phyloP scores from a whole-genome alignment of 2,888 invertebrate genomes.

The Xanthia togata region DNA sequence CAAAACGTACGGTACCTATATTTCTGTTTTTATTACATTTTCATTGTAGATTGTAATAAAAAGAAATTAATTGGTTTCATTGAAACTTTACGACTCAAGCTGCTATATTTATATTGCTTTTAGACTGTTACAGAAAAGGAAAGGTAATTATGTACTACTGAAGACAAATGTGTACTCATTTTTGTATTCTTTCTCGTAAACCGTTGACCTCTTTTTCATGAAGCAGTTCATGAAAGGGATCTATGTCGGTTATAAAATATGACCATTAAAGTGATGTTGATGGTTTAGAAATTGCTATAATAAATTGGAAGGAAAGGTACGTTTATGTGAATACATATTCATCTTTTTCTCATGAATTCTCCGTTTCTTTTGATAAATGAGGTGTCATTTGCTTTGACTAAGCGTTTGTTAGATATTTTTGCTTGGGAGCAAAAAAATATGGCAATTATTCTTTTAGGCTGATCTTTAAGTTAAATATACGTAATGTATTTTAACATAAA shows the following conservation, averaged over 20 bases:
- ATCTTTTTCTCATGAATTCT: conserved; percentile 35
- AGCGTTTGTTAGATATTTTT: conserved; percentile 29
- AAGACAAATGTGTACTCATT: conserved; percentile 3
- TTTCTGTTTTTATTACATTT: conserved; percentile 46
- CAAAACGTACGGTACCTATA: conserved; percentile 14
- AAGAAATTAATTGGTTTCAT: conserved; percentile 41
- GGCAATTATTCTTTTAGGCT: conserved; percentile 12
- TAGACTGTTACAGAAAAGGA: background rate
- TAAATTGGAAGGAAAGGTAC: conserved; percentile 16
- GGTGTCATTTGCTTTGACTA: conserved; percentile 45
- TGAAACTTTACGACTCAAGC: conserved; percentile 20
- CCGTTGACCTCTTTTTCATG: conserved; percentile 43
- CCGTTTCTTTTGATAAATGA: conserved; percentile 41
- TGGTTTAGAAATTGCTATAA: conserved; percentile 15
- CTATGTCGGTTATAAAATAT: conserved; percentile 14
- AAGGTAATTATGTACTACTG: background rate
- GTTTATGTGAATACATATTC: conserved; percentile 16
- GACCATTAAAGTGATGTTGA: background rate
- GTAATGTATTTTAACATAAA: background rate
- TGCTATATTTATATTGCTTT: conserved; percentile 24
- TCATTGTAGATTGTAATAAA: conserved; percentile 37
- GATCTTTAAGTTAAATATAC: background rate
- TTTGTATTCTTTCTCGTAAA: conserved; percentile 19
- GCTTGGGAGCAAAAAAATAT: conserved; percentile 11
- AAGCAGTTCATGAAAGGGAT: conserved; percentile 11